Evolutionary conservation across 2,888 invertebrate species (phyloP), one percentile per base, ranked within the genome.

Genomic region (Pomacea canaliculata): DNA sequence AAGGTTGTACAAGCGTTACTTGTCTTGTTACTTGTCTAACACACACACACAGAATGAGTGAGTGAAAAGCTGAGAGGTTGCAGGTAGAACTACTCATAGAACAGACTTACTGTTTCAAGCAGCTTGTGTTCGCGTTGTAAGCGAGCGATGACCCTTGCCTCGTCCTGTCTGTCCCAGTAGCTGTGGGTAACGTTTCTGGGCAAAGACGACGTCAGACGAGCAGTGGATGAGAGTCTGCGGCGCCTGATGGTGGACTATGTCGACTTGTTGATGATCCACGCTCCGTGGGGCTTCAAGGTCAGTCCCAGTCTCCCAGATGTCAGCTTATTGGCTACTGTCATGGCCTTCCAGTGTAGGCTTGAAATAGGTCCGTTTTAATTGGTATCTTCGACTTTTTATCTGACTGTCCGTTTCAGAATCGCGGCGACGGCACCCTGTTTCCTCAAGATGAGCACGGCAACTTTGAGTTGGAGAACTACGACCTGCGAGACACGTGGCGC

Each of bases 181-280:
- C 51, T 74, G 69, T 74, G 74, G 74, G 27, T 69, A 69, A 69
- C 74, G 16, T 51, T 62, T 16, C 67, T 74, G 49, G 74, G 60
- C 74, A 74, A 74, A 48, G 74, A 74, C 46, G 68, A 69, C 69
- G 74, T 74, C 13, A 60, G 74, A 49, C 16, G 62, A 5, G 74
- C 46, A 3, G 74, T 74, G 68, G 74, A 74, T 27, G 74, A 74
- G 51, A 74, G 74, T 49, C 72, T 76, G 19, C 67, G 69, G 12
- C 93, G 95, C 89, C 92, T 97, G n/a, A 93, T 93, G 19, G 86
- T 96, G 0, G 91, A 94, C 0, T 96, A 97, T 87, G 85, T 97
- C 73, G 96, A 97, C 90, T 92, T 97, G 66, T 97, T 96, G 88
- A 92, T 97, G 23, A 95, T 97, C 60, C 97, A 97, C 89, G 97